A percentile compares a stretch with the other conserved stretches of the same genome.
phyloP scores from a whole-genome alignment of 1,140 invertebrate species.

The Daktulosphaira vitifoliae region DNA sequence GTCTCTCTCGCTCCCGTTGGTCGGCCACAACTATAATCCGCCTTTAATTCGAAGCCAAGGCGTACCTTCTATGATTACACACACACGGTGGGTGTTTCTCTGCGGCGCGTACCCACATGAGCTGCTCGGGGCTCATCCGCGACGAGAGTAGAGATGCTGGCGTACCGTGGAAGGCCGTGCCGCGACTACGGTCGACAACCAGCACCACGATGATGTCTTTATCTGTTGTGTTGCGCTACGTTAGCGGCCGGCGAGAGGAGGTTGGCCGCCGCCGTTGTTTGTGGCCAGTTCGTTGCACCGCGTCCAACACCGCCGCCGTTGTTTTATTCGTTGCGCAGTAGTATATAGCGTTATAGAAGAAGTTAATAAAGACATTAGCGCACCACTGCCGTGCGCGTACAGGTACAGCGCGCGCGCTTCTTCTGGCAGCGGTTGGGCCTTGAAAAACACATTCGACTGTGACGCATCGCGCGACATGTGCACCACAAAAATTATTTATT shows the following conservation, averaged over 20 bases:
- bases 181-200: no score
- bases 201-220: no score
- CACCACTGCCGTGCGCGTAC: background rate
- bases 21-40: slow-evolving; percentile 1
- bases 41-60: slow-evolving; percentile 2
- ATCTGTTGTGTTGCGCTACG: no score
- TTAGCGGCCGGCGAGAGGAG: no score
- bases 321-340: slow-evolving; percentile 4
- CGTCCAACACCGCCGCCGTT: background rate
- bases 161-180: no score
- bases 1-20: background rate
- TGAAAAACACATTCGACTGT: background rate
- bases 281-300: slow-evolving; percentile 25
- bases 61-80: slow-evolving; percentile 4
- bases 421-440: slow-evolving; percentile 3
- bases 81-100: slow-evolving; percentile 21
- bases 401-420: background rate
- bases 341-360: background rate
- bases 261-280: no score
- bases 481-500: background rate
- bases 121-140: no score
- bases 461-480: background rate
- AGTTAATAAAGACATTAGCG: slow-evolving; percentile 33
- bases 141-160: no score
- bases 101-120: background rate